phyloP scores from a whole-genome alignment of 2,113 vertebrate genomes.

The Mustelus asterias region DNA sequence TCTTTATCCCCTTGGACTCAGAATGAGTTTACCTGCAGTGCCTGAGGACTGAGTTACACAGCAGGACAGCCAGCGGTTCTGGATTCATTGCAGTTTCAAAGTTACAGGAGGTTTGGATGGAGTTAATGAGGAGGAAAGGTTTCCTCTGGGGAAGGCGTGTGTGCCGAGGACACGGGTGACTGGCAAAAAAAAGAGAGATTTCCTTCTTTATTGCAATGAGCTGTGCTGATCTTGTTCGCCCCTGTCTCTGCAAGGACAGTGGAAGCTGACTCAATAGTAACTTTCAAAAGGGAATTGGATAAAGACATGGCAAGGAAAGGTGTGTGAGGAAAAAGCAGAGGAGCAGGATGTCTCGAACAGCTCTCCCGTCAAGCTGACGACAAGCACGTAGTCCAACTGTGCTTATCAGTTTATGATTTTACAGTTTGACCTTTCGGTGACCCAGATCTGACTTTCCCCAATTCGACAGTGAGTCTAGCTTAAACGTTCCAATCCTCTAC shows the following conservation, averaged over 20 bases:
- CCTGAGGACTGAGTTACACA: neutral
- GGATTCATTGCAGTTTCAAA: neutral
- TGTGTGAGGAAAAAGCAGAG: neutral
- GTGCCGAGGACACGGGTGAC: too few relatives aligned
- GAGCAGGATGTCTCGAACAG: too few relatives aligned
- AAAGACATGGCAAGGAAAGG: neutral
- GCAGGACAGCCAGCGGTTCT: neutral
- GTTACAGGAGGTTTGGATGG: neutral
- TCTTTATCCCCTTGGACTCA: neutral
- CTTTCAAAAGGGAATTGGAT: neutral
- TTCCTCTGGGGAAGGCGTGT: neutral
- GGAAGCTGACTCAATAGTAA: neutral
- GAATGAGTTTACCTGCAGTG: neutral
- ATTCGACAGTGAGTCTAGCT: neutral
- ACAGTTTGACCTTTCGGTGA: neutral
- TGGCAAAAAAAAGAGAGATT: neutral
- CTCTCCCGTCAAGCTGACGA: too few relatives aligned
- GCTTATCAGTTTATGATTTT: neutral
- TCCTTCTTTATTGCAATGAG: neutral
- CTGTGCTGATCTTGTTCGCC: neutral
- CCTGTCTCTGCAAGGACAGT: neutral
- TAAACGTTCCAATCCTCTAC: neutral
- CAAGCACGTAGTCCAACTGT: neutral
- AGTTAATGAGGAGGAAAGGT: neutral
- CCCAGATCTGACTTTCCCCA: neutral